These are phyloP conservation scores for Phoebastria nigripes DNA, from an alignment of 2,797 vertebrate species.

Conservation along the genomic window DNA sequence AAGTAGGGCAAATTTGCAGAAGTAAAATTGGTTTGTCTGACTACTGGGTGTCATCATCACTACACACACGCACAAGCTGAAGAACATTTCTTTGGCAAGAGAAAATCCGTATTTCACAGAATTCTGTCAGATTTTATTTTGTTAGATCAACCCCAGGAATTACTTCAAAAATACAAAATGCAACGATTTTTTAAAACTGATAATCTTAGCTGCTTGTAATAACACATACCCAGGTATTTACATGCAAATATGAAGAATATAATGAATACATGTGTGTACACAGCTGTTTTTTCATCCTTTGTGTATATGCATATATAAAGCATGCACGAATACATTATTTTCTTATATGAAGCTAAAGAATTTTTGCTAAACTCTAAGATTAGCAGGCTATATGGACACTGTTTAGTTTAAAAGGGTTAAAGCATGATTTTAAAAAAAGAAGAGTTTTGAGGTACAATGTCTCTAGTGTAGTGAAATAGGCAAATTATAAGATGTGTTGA, in stretches of 20 bases:
- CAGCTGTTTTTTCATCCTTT: background rate
- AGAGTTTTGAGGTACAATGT: background rate
- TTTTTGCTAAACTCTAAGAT: background rate
- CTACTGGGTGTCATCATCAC: slow-evolving; percentile 29
- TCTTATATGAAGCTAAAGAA: background rate
- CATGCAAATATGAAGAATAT: background rate
- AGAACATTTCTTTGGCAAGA: slow-evolving; percentile 30
- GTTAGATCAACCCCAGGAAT: background rate
- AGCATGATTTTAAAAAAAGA: background rate
- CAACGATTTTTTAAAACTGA: background rate
- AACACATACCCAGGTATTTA: background rate
- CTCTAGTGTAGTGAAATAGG: background rate
- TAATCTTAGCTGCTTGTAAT: background rate
- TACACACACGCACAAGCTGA: background rate
- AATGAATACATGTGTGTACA: background rate
- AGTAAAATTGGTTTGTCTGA: slow-evolving; percentile 27
- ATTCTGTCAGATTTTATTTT: background rate
- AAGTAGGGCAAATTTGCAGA: slow-evolving; percentile 21
- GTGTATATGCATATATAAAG: background rate
- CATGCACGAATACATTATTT: background rate
- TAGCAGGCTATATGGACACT: background rate
- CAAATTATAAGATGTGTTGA: background rate
- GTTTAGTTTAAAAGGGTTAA: background rate
- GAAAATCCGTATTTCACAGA: slow-evolving; percentile 1
- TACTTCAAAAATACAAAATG: background rate